phyloP scores from a whole-genome alignment of 2,113 vertebrate genomes.

The Catharus fuscescens region DNA sequence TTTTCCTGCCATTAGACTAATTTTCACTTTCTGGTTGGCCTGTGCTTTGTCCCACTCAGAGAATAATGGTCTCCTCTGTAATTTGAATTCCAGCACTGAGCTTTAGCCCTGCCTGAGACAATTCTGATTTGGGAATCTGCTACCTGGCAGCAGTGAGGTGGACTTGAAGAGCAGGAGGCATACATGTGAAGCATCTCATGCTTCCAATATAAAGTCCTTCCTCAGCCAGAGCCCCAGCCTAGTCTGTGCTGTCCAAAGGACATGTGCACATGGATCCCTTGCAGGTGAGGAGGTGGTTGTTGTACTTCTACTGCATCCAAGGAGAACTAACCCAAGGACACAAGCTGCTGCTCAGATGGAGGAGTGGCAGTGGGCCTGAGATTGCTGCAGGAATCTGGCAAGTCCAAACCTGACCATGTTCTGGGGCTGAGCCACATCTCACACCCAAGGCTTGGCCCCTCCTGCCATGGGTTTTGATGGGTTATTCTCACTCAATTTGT shows the following conservation, averaged over 20 bases:
- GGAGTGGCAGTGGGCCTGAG: neutral
- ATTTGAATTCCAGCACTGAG: neutral
- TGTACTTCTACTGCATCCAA: neutral
- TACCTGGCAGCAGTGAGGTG: neutral
- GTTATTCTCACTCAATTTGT: accelerated
- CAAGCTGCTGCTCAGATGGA: neutral
- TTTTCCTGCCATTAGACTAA: neutral
- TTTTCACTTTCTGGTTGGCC: neutral
- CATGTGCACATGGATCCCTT: accelerated
- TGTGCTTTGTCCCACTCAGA: neutral
- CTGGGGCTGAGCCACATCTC: neutral
- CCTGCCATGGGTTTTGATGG: neutral
- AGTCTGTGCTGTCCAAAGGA: neutral
- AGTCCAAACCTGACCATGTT: accelerated
- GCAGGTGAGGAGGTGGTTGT: neutral
- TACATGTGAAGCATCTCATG: accelerated
- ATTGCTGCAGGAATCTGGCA: neutral
- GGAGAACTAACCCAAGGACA: neutral
- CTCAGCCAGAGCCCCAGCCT: neutral
- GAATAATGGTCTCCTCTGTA: neutral
- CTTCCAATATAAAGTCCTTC: neutral
- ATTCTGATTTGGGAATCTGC: neutral
- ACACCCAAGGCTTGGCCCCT: neutral
- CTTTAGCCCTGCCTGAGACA: neutral
- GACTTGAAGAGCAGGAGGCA: neutral